Evolutionary conservation across 23 tunicate genomes (phyloP), one percentile per base, ranked within the genome.

Genomic region (Halocynthia roretzi): DNA sequence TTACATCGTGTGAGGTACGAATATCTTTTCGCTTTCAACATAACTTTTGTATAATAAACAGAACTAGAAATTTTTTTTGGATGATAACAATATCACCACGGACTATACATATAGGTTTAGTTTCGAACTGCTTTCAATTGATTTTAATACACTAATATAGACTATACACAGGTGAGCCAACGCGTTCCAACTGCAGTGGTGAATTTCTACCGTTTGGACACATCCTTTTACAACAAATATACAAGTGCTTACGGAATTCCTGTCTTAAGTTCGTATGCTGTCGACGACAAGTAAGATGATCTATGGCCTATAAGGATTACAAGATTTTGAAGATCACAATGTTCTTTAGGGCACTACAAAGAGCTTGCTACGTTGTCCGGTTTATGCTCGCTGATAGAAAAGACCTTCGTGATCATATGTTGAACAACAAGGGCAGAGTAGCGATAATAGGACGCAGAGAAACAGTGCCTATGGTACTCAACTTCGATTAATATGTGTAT

Each of bases 221-320:
- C 80, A 7, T 69, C 68, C 7, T 86, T 86, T 61, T 86, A 86
- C 73, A 61, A 56, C 6, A 86, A 86, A 51, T 73, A 52, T 61
- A 86, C 83, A 31, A 73, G 80, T 60, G 91, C 83, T 11, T 86
- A 86, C 50, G 91, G 91, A 67, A 70, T 86, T 65, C 91, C 91
- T 8, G 51, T 86, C 15, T 23, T 86, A 71, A 68, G 82, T 31
- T 54, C 65, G 40, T 54, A 21, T 51, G 80, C 22, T 0, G 56
- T 86, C 0, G 91, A 86, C 57, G 79, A 71, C 71, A 86, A 81
- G 91, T 86, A 70, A 67, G 53, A 14, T 62, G 19, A 17, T 62
- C 5, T 14, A 60, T 18, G 17, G 4, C n/a, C 17, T 18, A n/a
- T 15, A 60, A 60, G 2, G 2, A 15, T 60, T 60, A 60, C 64